These are phyloP conservation scores for Anastatus disparis DNA, from an alignment of 1,140 invertebrate species.

Conservation along the genomic window DNA sequence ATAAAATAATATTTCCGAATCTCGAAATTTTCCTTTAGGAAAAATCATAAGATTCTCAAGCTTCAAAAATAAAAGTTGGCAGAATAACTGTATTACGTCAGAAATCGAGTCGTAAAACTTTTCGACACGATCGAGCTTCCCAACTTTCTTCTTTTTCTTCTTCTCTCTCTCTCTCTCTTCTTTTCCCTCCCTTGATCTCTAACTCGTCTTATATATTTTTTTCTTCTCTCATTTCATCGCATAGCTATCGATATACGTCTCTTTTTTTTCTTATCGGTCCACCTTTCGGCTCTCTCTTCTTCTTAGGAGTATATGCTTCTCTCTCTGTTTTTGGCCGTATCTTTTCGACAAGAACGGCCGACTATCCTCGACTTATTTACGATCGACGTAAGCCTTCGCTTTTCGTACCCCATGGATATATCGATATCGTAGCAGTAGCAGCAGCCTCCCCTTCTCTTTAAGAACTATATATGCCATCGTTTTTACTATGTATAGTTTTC, in stretches of 20 bases:
- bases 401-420: constrained; percentile 54
- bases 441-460: constrained; percentile 24
- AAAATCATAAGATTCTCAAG: too few relatives aligned
- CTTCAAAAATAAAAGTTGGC: too few relatives aligned
- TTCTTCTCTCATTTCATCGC: constrained; percentile 43
- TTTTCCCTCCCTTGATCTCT: too few relatives aligned
- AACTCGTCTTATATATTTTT: too few relatives aligned
- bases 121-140: constrained; percentile 11
- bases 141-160: constrained; percentile 35
- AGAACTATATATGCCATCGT: neutral
- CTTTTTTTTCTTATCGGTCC: neutral
- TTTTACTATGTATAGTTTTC: too few relatives aligned
- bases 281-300: constrained; percentile 11
- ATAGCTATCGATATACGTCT: constrained; percentile 34
- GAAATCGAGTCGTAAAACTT: neutral
- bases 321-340: constrained; percentile 1
- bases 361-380: constrained; percentile 61
- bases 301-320: neutral
- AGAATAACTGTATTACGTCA: neutral
- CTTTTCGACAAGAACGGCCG: constrained; percentile 48
- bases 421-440: too few relatives aligned
- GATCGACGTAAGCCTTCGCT: constrained; percentile 60
- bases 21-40: too few relatives aligned
- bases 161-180: constrained; percentile 48
- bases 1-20: too few relatives aligned